Base-by-base conservation (phyloP, 2,888 invertebrate genomes). In the Drosophila infuscata region DNA sequence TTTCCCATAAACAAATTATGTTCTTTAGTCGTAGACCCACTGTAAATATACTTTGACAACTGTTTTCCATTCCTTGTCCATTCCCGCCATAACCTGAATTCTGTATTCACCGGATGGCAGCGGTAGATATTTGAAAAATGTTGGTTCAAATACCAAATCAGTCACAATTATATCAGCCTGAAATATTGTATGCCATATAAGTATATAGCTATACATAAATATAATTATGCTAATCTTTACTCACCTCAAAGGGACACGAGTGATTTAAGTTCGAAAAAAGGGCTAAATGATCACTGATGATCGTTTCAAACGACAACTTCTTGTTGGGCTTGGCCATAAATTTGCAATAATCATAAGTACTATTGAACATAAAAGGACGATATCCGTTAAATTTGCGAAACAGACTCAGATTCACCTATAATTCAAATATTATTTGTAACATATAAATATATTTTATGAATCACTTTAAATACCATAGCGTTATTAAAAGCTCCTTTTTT, bases 301-400 rank as follows among this genome's bases (percentile, higher is more conserved):
- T n/a, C 11, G 6, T 9, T 9, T 3, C 1, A 36, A 79, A 68
- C 0, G 79, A 58, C 30, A 74, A 32, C 30, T n/a, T 49, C 0
- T 0, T 2, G 0, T 25, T 20, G 5, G 12, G 1, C 0, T n/a
- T 51, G 0, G 12, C 36, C 61, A 73, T 15, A 29, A 49, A 46
- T 5, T 56, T 59, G 17, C 79, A 79, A 9, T 52, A 70, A 25
- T 79, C 60, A 3, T 70, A 29, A 0, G 76, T 76, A 3, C 5
- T 3, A 15, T 79, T 79, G 3, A 59, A 63, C 63, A 80, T 41
- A 15, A 80, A 79, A 4, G 80, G 79, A 9, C 49, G 66, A 68
- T 30, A 79, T 4, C 65, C 76, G 57, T n/a, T 74, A 29, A 7
- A 74, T 49, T 43, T 79, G 0, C 76, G 64, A 68, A 54, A 64